Conservation (phyloP, 2,888 invertebrate genomes). For the Xylota segnis region DNA sequence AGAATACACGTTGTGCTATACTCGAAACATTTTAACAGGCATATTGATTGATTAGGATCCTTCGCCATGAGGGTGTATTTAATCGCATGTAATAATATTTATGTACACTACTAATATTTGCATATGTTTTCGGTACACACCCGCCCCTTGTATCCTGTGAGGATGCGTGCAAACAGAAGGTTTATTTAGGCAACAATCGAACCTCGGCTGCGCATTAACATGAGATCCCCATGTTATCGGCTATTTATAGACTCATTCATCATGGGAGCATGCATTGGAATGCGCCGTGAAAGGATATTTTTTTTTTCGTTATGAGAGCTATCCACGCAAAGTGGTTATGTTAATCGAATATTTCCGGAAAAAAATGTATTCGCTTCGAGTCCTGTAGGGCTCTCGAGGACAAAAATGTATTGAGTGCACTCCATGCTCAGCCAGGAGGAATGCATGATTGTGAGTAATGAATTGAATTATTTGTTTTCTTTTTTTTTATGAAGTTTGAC, state of each 20-base stretch:
- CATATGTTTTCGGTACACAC: slow-evolving; percentile 1
- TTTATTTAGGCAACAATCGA: slow-evolving; percentile 8
- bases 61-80: neutral
- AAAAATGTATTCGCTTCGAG: neutral
- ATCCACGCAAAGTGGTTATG: slow-evolving; percentile 33
- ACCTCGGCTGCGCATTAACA: neutral
- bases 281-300: neutral
- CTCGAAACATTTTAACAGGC: neutral
- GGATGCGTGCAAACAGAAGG: slow-evolving; percentile 3
- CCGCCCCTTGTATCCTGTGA: neutral
- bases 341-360: slow-evolving; percentile 2
- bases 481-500: neutral
- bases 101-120: neutral
- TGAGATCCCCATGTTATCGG: slow-evolving; percentile 6
- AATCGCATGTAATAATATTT: slow-evolving; percentile 1
- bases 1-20: slow-evolving; percentile 27
- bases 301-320: slow-evolving; percentile 13
- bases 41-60: slow-evolving; percentile 14
- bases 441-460: neutral
- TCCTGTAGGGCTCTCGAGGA: neutral
- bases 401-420: neutral
- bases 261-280: slow-evolving; percentile 12
- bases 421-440: neutral
- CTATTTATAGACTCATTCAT: slow-evolving; percentile 27
- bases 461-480: neutral